phyloP scores from a whole-genome alignment of 2,113 vertebrate species.

The Hymenochirus boettgeri region DNA sequence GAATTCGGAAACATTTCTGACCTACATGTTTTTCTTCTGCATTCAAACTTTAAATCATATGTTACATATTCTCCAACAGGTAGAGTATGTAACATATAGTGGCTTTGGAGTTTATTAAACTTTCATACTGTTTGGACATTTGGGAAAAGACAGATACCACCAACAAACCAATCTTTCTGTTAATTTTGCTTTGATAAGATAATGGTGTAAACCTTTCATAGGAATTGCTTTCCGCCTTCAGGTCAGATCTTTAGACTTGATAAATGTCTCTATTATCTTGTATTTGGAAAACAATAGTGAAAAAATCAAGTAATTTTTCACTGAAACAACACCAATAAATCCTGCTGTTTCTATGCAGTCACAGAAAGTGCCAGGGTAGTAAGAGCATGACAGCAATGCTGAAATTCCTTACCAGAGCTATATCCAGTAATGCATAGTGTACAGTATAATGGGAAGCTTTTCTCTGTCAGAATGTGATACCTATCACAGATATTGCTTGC shows the following conservation, averaged over 20 bases:
- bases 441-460: too few species aligned
- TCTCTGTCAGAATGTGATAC: too few species aligned
- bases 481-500: too few species aligned
- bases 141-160: constrained; percentile 13
- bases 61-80: too few species aligned
- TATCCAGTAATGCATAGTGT: too few species aligned
- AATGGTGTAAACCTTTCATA: constrained; percentile 9
- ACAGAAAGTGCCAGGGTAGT: not conserved
- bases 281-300: constrained; percentile 17
- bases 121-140: not conserved
- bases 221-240: constrained; percentile 5
- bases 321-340: constrained; percentile 18
- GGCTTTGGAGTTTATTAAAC: not conserved
- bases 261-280: constrained; percentile 28
- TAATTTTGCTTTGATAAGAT: constrained; percentile 28
- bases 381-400: not conserved
- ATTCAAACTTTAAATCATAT: too few species aligned
- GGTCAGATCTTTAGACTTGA: constrained; percentile 21
- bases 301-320: constrained; percentile 21
- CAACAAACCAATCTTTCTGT: constrained; percentile 21
- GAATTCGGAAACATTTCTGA: too few species aligned
- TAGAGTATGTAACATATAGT: too few species aligned
- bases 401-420: too few species aligned
- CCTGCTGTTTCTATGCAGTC: not conserved
- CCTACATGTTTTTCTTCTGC: too few species aligned